Conservation (phyloP, 2,888 invertebrate species). For the Oithona nana region DNA sequence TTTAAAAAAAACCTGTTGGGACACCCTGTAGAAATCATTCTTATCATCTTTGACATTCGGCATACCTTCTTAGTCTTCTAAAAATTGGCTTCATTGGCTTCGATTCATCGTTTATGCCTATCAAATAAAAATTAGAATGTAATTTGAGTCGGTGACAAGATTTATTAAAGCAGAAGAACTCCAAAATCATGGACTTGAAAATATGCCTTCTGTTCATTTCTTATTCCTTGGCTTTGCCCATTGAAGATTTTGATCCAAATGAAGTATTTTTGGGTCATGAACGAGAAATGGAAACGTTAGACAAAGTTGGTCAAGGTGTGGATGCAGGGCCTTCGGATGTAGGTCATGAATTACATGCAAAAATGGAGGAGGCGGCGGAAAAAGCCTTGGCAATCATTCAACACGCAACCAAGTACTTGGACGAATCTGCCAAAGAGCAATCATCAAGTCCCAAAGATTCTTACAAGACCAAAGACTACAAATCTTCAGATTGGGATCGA, state of each 20-base stretch:
- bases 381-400: background rate
- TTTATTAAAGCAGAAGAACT: too few species aligned
- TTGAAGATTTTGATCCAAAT: background rate
- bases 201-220: background rate
- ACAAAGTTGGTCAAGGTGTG: background rate
- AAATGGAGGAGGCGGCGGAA: background rate
- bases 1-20: too few species aligned
- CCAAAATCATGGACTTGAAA: too few species aligned
- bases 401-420: background rate
- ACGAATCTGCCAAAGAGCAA: background rate
- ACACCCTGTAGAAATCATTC: too few species aligned
- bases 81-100: too few species aligned
- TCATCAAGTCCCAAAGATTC: background rate
- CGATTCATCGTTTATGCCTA: too few species aligned
- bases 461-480: background rate
- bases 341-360: background rate
- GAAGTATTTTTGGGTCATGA: background rate
- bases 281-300: background rate
- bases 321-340: background rate
- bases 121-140: too few species aligned
- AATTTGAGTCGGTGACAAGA: too few species aligned
- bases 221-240: background rate
- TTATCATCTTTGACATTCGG: too few species aligned
- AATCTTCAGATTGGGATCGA: too few species aligned
- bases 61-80: too few species aligned